phyloP scores from a whole-genome alignment of 2,797 vertebrate genomes.

The Odontamblyopus lacepedii region DNA sequence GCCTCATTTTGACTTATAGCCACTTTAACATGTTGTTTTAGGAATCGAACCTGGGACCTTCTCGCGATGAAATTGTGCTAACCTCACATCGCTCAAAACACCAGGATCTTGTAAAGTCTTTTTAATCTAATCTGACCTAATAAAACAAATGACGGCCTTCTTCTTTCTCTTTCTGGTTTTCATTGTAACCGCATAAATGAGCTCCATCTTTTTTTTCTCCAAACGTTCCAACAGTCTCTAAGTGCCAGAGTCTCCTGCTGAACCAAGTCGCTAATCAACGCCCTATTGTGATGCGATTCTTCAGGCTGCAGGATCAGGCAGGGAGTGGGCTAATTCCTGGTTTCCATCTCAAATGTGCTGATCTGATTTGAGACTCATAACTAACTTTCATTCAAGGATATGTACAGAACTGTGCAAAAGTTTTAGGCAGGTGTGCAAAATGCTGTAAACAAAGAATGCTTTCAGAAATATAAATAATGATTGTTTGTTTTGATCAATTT shows the following conservation, averaged over 20 bases:
- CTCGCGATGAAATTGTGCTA: no score
- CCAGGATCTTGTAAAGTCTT: no score
- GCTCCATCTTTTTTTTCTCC: not conserved
- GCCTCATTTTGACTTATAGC: no score
- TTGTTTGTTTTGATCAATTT: no score
- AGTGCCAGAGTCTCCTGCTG: slow-evolving; percentile 1
- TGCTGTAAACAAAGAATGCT: no score
- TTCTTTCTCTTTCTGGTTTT: not conserved
- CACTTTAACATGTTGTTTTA: no score
- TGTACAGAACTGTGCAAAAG: no score
- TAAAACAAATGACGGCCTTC: not conserved
- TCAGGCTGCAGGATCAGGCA: not conserved
- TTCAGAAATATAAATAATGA: no score
- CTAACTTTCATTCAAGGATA: not conserved
- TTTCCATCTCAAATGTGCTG: not conserved
- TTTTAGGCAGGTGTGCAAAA: no score
- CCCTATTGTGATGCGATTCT: not conserved
- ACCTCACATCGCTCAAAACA: no score
- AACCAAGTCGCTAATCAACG: not conserved
- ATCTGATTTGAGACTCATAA: not conserved
- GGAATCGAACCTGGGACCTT: no score
- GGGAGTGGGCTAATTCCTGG: not conserved
- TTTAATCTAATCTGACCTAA: not conserved
- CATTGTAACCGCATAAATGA: not conserved
- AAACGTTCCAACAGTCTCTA: not conserved